Percentiles rank a stretch among this genome's conserved stretches.
These are phyloP conservation scores for Pteruthius melanotis DNA, from an alignment of 2,113 vertebrate species.

Conservation along the genomic window DNA sequence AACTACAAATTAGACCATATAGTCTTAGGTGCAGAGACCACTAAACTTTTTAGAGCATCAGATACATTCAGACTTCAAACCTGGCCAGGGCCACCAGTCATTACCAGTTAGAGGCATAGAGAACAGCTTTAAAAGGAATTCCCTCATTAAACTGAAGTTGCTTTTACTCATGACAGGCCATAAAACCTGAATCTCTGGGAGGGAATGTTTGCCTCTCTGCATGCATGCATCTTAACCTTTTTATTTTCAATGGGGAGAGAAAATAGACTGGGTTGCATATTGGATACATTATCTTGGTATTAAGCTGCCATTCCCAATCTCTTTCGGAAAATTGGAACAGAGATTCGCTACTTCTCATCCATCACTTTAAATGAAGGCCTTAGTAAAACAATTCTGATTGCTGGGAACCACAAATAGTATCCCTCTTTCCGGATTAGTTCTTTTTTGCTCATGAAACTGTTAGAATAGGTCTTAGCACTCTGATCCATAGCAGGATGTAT, in stretches of 20 bases:
- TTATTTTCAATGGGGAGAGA: slow-evolving; percentile 45
- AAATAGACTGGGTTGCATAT: slow-evolving; percentile 53
- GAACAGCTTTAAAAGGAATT: slow-evolving; percentile 43
- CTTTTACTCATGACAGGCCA: slow-evolving; percentile 48
- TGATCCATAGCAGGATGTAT: not conserved
- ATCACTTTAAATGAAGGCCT: slow-evolving; percentile 51
- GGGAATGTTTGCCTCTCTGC: not conserved
- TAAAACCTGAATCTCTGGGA: slow-evolving; percentile 23
- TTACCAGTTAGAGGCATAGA: slow-evolving; percentile 1
- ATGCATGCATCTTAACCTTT: not conserved
- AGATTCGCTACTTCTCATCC: slow-evolving; percentile 40
- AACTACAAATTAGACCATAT: slow-evolving; percentile 4
- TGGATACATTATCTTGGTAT: slow-evolving; percentile 51
- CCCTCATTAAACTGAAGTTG: slow-evolving; percentile 43
- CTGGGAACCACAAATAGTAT: slow-evolving; percentile 31
- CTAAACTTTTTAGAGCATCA: not conserved
- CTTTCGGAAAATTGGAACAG: slow-evolving; percentile 61
- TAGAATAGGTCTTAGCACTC: slow-evolving; percentile 27
- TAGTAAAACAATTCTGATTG: slow-evolving; percentile 58
- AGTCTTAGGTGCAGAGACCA: not conserved
- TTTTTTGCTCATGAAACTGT: slow-evolving; percentile 47
- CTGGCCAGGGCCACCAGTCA: not conserved
- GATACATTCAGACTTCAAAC: not conserved
- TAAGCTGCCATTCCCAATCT: slow-evolving; percentile 66
- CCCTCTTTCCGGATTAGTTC: slow-evolving; percentile 22